Base-by-base conservation (phyloP, 1,140 invertebrate species). In the Caenorhabditis brenneri region DNA sequence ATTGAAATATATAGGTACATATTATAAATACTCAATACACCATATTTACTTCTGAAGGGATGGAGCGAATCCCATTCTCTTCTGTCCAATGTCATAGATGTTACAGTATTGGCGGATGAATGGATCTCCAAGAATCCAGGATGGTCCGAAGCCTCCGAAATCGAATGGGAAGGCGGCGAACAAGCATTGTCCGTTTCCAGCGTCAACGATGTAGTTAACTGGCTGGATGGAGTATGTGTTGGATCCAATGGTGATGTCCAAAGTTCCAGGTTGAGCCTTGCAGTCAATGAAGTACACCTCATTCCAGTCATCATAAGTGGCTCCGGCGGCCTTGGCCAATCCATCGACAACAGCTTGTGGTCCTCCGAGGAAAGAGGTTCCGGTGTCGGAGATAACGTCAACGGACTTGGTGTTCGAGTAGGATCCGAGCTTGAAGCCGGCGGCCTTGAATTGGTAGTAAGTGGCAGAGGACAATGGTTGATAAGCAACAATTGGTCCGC, bases 1-100 rank as follows among this genome's bases (percentile, higher is more conserved):
- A 19, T 27, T 16, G 24, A 65, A 31, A 65, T 19, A 46, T 74
- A 74, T 42, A 42, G 10, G 36, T 74, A 74, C 36, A 74, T 74
- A 55, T 51, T 55, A 55, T 55, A 42, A 42, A 74, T 74, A 65
- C 0, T 65, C 15, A 36, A 7, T 16, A 42, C 12, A 42, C n/a
- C 16, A 42, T 74, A 74, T 42, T 69, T 69, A 65, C 46, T 82
- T 69, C 39, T 82, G 81, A 58, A 82, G 81, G 48, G 81, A 82
- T 48, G 81, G 81, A 65, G 82, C 82, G 69, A 84, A 84, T 79
- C 82, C 82, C 74, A 84, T 84, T 39, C 82, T 46, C 58, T 84
- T 60, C 19, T 49, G 27, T 79, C 82, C 82, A 39, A 84, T 78
- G 39, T 84, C 84, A 16, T 84, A 84, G 24, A 84, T 82, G 81